phyloP scores from a whole-genome alignment of 2,888 invertebrate genomes.

The Aphodius sticticus region DNA sequence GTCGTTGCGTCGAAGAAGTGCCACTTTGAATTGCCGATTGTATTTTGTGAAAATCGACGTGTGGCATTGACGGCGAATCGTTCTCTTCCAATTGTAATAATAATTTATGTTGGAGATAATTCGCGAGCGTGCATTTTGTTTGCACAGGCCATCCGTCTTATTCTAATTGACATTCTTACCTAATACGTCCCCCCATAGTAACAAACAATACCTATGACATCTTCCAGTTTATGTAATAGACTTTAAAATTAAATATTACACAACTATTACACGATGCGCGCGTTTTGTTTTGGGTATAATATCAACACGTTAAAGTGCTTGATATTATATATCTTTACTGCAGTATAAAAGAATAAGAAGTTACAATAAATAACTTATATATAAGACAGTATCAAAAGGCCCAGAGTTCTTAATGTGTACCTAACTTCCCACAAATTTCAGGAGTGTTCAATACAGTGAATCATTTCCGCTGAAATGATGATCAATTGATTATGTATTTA shows the following conservation, averaged over 20 bases:
- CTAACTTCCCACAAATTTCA: no score
- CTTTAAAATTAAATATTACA: not conserved
- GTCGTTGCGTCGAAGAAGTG: not conserved
- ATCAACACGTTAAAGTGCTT: not conserved
- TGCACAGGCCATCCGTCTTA: not conserved
- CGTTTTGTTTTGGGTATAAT: not conserved
- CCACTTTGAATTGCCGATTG: not conserved
- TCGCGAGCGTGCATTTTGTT: not conserved
- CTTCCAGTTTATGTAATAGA: not conserved
- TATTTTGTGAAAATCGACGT: not conserved
- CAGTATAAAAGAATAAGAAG: not conserved
- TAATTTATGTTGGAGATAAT: not conserved
- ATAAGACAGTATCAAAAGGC: no score
- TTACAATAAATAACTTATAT: not conserved
- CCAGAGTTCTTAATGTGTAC: no score
- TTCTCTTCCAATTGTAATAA: not conserved
- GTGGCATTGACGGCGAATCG: not conserved
- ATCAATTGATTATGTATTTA: not conserved
- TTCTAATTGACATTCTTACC: slow-evolving; percentile 4
- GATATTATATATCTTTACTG: not conserved
- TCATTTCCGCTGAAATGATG: not conserved
- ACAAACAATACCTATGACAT: not conserved
- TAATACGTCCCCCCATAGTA: not conserved
- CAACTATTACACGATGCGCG: not conserved
- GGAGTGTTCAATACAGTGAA: not conserved